These are phyloP conservation scores for Drosophila mercatorum DNA, from an alignment of 2,888 invertebrate species.

Conservation along the genomic window DNA sequence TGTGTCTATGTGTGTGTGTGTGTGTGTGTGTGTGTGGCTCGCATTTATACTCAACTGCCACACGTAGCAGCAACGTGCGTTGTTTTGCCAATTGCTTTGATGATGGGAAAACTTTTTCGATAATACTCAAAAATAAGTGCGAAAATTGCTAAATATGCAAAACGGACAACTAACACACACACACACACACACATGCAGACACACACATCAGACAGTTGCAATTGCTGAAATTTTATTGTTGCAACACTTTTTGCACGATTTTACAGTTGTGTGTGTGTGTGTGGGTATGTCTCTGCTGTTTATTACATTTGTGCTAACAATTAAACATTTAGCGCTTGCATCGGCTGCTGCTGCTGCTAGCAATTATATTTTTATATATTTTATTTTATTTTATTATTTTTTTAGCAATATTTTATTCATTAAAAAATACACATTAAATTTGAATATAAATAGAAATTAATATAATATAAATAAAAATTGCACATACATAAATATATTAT, in stretches of 20 bases:
- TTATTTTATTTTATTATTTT: neutral
- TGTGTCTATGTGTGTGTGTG: constrained; percentile 2
- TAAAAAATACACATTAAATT: no score
- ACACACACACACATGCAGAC: neutral
- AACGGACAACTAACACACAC: constrained; percentile 26
- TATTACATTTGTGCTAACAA: constrained; percentile 22
- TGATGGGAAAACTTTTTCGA: constrained; percentile 83
- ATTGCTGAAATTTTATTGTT: constrained; percentile 59
- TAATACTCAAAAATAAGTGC: constrained; percentile 82
- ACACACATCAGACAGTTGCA: constrained; percentile 1
- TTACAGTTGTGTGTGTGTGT: neutral
- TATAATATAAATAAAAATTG: no score
- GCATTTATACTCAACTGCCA: constrained; percentile 30
- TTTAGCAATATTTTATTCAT: no score
- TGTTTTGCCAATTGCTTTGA: constrained; percentile 72
- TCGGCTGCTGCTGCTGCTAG: neutral
- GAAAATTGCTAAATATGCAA: constrained; percentile 70
- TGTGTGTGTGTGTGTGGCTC: constrained; percentile 10
- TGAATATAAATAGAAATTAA: no score
- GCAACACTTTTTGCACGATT: constrained; percentile 29
- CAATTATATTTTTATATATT: neutral
- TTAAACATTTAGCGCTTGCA: constrained; percentile 24
- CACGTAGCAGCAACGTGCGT: constrained; percentile 67
- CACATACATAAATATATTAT: no score
- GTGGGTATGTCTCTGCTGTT: constrained; percentile 17